Conservation (phyloP, 2,888 invertebrate genomes). For the Drosophila cyrtoloma region DNA sequence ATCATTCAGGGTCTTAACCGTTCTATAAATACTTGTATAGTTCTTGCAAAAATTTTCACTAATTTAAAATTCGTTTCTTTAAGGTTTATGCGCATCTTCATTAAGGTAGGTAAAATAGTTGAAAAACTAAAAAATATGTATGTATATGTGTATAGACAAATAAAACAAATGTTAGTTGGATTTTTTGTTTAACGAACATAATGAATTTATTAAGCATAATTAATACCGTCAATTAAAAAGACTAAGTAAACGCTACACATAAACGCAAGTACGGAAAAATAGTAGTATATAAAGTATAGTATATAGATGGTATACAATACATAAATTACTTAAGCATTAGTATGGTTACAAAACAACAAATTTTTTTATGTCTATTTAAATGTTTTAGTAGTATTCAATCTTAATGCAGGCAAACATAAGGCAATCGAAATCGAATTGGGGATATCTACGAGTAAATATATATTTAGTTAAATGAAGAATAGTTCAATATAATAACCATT, state of each 20-base stretch:
- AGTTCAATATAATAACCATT: conserved; percentile 28
- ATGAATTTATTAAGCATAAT: conserved; percentile 76
- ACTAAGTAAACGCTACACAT: conserved; percentile 73
- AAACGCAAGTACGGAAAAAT: conserved; percentile 63
- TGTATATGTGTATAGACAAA: conserved; percentile 23
- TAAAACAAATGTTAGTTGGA: conserved; percentile 48
- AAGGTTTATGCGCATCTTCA: conserved; percentile 66
- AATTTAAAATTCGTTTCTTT: conserved; percentile 85
- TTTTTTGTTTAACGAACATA: conserved; percentile 78
- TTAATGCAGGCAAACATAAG: conserved; percentile 61
- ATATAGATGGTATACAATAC: conserved; percentile 52
- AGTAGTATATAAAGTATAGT: conserved; percentile 35
- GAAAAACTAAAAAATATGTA: conserved; percentile 6
- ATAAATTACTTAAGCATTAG: conserved; percentile 72
- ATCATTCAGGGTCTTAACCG: conserved; percentile 22
- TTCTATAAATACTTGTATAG: conserved; percentile 45
- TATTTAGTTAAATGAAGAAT: conserved; percentile 30
- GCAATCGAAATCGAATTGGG: conserved; percentile 50
- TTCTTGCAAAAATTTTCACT: conserved; percentile 82
- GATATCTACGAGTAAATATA: conserved; percentile 9
- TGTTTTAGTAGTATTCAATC: conserved; percentile 20
- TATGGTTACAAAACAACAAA: conserved; percentile 49
- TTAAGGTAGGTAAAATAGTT: conserved; percentile 21
- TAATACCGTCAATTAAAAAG: conserved; percentile 81
- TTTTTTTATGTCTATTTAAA: conserved; percentile 4